phyloP scores from a whole-genome alignment of 37 sponge, comb jelly and placozoan species.

The Halisarca cf. caerulea region DNA sequence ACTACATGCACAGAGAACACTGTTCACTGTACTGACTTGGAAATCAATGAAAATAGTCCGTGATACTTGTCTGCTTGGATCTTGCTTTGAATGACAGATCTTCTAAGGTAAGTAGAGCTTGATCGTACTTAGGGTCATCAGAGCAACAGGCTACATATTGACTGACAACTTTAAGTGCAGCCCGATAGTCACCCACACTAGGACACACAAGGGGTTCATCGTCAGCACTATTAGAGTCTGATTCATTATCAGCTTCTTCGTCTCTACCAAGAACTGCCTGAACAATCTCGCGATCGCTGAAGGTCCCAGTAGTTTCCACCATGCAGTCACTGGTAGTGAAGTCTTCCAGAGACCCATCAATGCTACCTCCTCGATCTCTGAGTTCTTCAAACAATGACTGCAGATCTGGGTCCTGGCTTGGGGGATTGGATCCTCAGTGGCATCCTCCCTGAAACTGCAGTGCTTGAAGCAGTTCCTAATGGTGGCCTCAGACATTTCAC shows the following conservation, averaged over 20 bases:
- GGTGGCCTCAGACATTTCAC: not conserved
- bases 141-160: not conserved
- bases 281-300: not conserved
- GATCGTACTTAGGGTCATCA: not conserved
- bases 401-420: too few relatives aligned
- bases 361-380: not conserved
- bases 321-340: not conserved
- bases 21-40: too few relatives aligned
- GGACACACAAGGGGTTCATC: not conserved
- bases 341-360: not conserved
- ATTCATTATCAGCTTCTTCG: not conserved
- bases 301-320: not conserved
- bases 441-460: not conserved
- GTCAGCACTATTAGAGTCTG: too few relatives aligned
- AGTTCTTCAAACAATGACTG: not conserved
- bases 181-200: not conserved
- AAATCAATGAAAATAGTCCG: too few relatives aligned
- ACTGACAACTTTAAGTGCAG: not conserved
- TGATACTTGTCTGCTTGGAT: not conserved
- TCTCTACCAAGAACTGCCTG: not conserved
- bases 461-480: slow-evolving; percentile 31
- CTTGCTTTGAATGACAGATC: not conserved
- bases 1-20: too few relatives aligned
- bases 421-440: not conserved
- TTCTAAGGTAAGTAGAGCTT: not conserved